These are phyloP conservation scores for Coregonus ussuriensis DNA, from an alignment of 2,797 vertebrate genomes.

Conservation along the genomic window DNA sequence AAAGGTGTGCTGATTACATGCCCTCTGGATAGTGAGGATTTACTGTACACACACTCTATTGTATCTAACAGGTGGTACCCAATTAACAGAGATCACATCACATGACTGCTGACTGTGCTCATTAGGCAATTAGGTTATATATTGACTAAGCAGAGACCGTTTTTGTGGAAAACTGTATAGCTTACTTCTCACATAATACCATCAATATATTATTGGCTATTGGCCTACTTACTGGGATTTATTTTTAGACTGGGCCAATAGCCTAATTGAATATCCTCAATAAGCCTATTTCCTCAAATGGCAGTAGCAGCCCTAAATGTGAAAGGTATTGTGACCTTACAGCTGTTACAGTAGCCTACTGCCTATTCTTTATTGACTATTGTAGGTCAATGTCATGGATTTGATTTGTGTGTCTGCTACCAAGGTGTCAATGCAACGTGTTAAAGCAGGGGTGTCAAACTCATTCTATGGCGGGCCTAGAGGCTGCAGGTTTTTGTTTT, in stretches of 20 bases:
- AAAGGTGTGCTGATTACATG: neutral
- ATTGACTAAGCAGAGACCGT: neutral
- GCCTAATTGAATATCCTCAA: neutral
- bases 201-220: neutral
- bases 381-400: conserved; percentile 34
- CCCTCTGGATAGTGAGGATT: neutral
- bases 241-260: neutral
- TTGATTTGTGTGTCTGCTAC: conserved; percentile 32
- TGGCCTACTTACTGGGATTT: no score
- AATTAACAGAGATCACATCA: conserved; percentile 29
- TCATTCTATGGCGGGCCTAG: no score
- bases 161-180: neutral
- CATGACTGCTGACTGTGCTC: neutral
- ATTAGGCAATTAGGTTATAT: neutral
- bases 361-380: neutral
- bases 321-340: no score
- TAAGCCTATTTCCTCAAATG: no score
- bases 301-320: no score
- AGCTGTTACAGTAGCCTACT: neutral
- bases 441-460: no score
- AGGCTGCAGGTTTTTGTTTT: no score
- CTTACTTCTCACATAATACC: neutral
- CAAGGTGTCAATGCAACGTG: no score
- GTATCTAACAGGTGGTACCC: neutral
- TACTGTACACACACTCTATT: neutral